Conservation (phyloP, 1,140 invertebrate genomes). For the Caenorhabditis brenneri region DNA sequence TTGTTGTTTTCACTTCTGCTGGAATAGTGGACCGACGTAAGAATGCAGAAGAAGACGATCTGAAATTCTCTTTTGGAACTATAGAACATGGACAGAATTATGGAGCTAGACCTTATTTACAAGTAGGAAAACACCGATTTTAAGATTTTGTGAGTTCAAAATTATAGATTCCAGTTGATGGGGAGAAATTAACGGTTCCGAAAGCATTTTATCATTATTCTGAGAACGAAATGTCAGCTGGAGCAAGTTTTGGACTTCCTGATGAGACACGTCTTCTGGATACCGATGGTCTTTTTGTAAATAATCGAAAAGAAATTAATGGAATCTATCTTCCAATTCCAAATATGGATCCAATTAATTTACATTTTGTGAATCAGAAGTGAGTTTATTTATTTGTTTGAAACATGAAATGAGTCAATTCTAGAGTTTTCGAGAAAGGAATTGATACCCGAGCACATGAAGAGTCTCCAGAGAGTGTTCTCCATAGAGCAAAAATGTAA, state of each 20-base stretch:
- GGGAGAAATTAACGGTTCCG: conserved; percentile 19
- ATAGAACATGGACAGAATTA: conserved; percentile 9
- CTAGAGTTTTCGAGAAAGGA: conserved; percentile 46
- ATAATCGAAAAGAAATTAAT: conserved; percentile 48
- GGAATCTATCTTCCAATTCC: conserved; percentile 51
- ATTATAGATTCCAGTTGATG: conserved; percentile 44
- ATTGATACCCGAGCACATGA: conserved; percentile 41
- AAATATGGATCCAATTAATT: conserved; percentile 50
- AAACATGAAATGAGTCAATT: neutral
- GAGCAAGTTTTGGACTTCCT: conserved; percentile 41
- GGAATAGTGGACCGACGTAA: neutral
- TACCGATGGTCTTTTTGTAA: conserved; percentile 16
- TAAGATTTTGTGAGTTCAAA: no score
- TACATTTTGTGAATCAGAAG: conserved; percentile 47
- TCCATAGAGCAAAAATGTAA: conserved; percentile 43
- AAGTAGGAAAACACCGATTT: neutral
- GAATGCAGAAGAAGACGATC: neutral
- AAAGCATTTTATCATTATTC: conserved; percentile 51
- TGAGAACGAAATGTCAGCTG: conserved; percentile 40
- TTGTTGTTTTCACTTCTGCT: neutral
- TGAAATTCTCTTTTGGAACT: conserved; percentile 6
- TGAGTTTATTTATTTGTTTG: neutral
- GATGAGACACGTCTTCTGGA: conserved; percentile 30
- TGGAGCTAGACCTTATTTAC: conserved; percentile 19
- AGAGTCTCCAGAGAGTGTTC: conserved; percentile 43